Evolutionary conservation across 2,797 vertebrate species (phyloP).

Genomic region (Sebastes diploproa): DNA sequence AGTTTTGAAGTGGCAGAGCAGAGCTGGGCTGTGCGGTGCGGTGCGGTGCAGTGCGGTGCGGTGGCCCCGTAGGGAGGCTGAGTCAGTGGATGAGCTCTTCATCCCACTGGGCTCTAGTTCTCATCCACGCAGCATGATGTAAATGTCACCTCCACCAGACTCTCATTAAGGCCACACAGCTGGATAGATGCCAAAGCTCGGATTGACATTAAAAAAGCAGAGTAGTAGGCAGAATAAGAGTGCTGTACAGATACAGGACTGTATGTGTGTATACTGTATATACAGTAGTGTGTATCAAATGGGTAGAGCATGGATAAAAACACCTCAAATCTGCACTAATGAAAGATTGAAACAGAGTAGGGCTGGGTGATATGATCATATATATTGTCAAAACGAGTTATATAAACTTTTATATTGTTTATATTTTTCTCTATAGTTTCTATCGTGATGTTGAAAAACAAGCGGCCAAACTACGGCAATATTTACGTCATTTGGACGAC

Average conservation of each 20-base stretch:
- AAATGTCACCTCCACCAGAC: slow-evolving; percentile 73
- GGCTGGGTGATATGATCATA: background rate
- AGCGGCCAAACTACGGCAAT: no score
- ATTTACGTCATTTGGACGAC: no score
- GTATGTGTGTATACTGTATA: no score
- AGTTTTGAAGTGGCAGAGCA: slow-evolving; percentile 32
- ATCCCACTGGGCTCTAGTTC: slow-evolving; percentile 54
- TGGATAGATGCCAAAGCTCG: slow-evolving; percentile 39
- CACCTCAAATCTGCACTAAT: background rate
- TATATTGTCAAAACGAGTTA: background rate
- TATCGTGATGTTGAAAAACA: no score
- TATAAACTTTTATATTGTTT: no score
- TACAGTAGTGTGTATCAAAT: background rate
- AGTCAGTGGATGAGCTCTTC: slow-evolving; percentile 60
- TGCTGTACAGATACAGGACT: background rate
- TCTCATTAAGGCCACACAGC: slow-evolving; percentile 59
- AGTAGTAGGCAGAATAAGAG: background rate
- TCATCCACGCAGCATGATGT: slow-evolving; percentile 53
- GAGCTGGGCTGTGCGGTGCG: background rate
- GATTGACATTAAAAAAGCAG: slow-evolving; percentile 38
- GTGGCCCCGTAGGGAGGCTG: slow-evolving; percentile 10
- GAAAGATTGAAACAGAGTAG: background rate
- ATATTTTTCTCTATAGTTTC: no score
- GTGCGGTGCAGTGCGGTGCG: background rate
- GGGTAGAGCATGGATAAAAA: background rate